Conservation (phyloP, 2,113 vertebrate species). For the Ibidorhyncha struthersii region DNA sequence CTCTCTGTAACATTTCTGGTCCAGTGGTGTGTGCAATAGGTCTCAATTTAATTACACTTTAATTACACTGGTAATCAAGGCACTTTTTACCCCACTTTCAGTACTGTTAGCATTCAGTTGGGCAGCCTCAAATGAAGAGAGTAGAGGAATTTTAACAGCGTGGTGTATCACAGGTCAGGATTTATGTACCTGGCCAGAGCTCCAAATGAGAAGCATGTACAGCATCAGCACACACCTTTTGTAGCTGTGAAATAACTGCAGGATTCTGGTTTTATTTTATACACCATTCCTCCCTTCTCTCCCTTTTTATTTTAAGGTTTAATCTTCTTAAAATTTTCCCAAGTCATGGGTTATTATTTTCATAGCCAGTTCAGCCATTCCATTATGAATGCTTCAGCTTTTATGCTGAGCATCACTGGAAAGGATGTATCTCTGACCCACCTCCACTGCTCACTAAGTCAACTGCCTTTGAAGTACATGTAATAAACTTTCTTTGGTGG, state of each 20-base stretch:
- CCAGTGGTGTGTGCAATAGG: neutral
- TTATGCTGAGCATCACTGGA: conserved; percentile 4
- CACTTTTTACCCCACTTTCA: neutral
- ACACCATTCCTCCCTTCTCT: neutral
- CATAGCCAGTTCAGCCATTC: neutral
- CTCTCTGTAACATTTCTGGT: neutral
- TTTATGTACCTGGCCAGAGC: neutral
- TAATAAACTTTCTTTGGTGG: conserved; percentile 57
- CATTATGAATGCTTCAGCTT: neutral
- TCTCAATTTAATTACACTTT: neutral
- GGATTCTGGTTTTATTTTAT: neutral
- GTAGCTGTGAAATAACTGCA: neutral
- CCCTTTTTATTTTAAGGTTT: neutral
- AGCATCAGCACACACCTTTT: neutral
- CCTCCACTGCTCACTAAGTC: conserved; percentile 13
- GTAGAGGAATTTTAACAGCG: neutral
- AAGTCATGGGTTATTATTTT: conserved; percentile 8
- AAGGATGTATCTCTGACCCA: conserved; percentile 11
- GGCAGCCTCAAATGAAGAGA: neutral
- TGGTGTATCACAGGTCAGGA: neutral
- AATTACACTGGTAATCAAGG: neutral
- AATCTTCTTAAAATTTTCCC: neutral
- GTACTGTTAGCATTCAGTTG: neutral
- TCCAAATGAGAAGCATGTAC: neutral
- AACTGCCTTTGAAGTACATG: conserved; percentile 65